Conservation (phyloP, 37 sponge, comb jelly and placozoan genomes). For the Haliclona indistincta region DNA sequence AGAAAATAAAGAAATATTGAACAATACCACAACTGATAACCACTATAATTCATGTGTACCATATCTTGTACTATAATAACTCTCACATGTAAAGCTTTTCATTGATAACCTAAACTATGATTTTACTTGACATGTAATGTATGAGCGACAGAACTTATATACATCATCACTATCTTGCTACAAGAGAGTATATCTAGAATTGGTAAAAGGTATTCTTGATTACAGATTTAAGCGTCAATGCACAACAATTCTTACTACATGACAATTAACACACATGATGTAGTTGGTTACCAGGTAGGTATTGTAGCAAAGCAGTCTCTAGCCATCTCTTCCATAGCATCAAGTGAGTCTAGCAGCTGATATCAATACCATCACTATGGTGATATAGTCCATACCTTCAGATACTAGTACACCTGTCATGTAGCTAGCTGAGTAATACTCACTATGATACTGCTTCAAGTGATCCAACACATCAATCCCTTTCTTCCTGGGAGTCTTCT, state of each 20-base stretch:
- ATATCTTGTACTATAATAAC: too few species aligned
- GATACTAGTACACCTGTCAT: slow-evolving; percentile 70
- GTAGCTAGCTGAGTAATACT: slow-evolving; percentile 59
- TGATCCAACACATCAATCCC: slow-evolving; percentile 3
- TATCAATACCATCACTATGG: background rate
- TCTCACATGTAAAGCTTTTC: too few species aligned
- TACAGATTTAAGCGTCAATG: too few species aligned
- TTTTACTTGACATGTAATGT: too few species aligned
- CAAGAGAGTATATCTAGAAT: too few species aligned
- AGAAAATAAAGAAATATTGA: background rate
- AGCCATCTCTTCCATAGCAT: slow-evolving; percentile 44
- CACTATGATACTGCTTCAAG: slow-evolving; percentile 39
- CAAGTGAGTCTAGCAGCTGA: slow-evolving; percentile 53
- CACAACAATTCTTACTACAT: too few species aligned
- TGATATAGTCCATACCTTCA: slow-evolving; percentile 16
- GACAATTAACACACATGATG: too few species aligned
- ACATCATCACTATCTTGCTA: too few species aligned
- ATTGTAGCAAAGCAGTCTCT: slow-evolving; percentile 56
- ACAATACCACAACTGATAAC: background rate
- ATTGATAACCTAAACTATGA: too few species aligned
- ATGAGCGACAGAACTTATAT: too few species aligned
- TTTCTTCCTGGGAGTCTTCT: slow-evolving; percentile 12
- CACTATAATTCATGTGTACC: background rate
- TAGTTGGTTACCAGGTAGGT: slow-evolving; percentile 42
- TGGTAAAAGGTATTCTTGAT: too few species aligned